Evolutionary conservation across 2,113 vertebrate species (phyloP).

Genomic region (Calonectris borealis): DNA sequence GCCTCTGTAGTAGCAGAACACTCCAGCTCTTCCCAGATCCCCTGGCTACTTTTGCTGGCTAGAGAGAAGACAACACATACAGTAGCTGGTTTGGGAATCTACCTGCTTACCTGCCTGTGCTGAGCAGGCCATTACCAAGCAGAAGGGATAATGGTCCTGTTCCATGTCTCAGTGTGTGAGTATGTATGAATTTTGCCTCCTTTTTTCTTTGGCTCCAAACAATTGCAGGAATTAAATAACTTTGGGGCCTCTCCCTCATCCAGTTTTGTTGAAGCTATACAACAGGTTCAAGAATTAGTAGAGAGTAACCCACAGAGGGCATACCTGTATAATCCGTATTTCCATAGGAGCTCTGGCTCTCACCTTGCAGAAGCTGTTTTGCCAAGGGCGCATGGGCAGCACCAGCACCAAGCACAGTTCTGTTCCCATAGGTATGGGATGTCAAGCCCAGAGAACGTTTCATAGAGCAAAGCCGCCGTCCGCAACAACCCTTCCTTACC

Average conservation of each 20-base stretch:
- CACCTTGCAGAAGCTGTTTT: not conserved
- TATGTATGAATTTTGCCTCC: not conserved
- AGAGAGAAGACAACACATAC: not conserved
- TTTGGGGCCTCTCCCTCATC: not conserved
- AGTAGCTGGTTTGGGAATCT: not conserved
- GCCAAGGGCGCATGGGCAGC: not conserved
- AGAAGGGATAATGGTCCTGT: not conserved
- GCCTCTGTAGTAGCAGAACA: not conserved
- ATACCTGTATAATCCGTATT: not conserved
- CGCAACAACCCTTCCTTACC: not conserved
- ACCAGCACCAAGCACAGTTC: not conserved
- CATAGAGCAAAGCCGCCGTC: not conserved
- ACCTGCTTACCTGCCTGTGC: not conserved
- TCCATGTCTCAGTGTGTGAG: not conserved
- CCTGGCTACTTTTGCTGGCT: not conserved
- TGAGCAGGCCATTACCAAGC: not conserved
- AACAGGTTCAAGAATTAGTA: not conserved
- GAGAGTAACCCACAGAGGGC: not conserved
- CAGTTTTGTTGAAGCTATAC: not conserved
- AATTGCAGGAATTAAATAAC: not conserved
- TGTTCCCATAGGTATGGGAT: not conserved
- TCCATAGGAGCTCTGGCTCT: not conserved
- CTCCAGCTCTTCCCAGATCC: not conserved
- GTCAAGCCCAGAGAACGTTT: not conserved
- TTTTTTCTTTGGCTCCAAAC: not conserved